Evolutionary conservation across 2,888 invertebrate species (phyloP), one percentile per base, ranked within the genome.

Genomic region (Diogma glabrata): DNA sequence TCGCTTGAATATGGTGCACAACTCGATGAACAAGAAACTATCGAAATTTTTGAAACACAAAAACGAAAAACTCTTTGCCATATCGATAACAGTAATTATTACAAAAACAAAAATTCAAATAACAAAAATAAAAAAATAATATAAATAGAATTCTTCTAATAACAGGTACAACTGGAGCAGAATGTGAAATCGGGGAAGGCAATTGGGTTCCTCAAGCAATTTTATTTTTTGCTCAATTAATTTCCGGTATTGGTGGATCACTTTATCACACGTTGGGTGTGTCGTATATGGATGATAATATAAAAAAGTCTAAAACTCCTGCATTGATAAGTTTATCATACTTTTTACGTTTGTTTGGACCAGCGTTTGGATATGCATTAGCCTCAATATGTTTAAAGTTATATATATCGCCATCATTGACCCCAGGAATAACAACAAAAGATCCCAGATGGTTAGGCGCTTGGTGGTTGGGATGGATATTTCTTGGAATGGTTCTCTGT

Each of bases 371-470:
- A 6, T 82, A 81, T 59, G 77, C 77, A 0, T 60, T 82, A 52
- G 82, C 80, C 4, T 81, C 80, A 3, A 71, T 81, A 56, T 79
- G 80, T 40, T 65, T 83, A 14, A 77, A 79, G 57, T 66, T 81
- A 40, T 83, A 82, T 61, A 79, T 83, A 30, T 78, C 78, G 5
- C 82, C 82, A 3, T 71, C 73, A 8, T 62, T 82, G 52, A 79
- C 77, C 36, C 82, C 81, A 4, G 78, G 78, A 2, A 79, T 86
- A 53, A 75, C 73, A 16, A 77, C 74, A 53, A 72, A 73, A 51
- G 84, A 86, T 69, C 84, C 85, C 1, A 73, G 84, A 57, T 87
- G 87, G 87, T 67, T 87, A 40, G 87, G 87, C 1, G 86, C 87
- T n/a, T 87, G 86, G 86, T 87, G 86, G 86, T 62, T 85, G 45